Evolutionary conservation across 2,113 vertebrate species (phyloP).

Genomic region (Puntigrus tetrazona): DNA sequence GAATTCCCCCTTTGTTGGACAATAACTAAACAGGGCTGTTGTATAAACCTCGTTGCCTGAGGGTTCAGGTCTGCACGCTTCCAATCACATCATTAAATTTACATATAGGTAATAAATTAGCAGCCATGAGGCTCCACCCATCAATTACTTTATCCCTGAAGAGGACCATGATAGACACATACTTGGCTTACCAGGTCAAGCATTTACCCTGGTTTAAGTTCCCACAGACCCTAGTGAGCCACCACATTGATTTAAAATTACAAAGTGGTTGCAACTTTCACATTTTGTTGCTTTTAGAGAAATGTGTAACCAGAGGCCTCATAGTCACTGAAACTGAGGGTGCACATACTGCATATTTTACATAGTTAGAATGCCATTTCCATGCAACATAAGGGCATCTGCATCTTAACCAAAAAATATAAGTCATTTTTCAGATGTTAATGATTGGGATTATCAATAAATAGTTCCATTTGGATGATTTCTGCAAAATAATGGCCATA

Average conservation of each 20-base stretch:
- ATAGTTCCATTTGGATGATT: background rate
- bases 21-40: slow-evolving; percentile 81
- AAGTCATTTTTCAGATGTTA: background rate
- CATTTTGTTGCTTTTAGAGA: background rate
- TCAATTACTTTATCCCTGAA: slow-evolving; percentile 73
- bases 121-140: slow-evolving; percentile 69
- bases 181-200: slow-evolving; percentile 51
- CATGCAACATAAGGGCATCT: background rate
- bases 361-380: no score
- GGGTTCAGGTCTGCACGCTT: slow-evolving; percentile 72
- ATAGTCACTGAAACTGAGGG: background rate
- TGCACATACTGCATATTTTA: background rate
- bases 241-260: background rate
- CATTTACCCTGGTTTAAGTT: slow-evolving; percentile 32
- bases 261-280: background rate
- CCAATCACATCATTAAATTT: slow-evolving; percentile 71
- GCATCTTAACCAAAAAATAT: background rate
- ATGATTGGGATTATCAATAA: background rate
- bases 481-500: background rate
- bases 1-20: slow-evolving; percentile 81
- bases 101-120: slow-evolving; percentile 65
- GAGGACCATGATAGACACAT: slow-evolving; percentile 58
- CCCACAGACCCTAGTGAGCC: background rate
- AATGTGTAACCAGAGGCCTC: background rate
- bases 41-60: slow-evolving; percentile 73